Evolutionary conservation across 2,797 vertebrate genomes (phyloP).

Genomic region (Falco biarmicus): DNA sequence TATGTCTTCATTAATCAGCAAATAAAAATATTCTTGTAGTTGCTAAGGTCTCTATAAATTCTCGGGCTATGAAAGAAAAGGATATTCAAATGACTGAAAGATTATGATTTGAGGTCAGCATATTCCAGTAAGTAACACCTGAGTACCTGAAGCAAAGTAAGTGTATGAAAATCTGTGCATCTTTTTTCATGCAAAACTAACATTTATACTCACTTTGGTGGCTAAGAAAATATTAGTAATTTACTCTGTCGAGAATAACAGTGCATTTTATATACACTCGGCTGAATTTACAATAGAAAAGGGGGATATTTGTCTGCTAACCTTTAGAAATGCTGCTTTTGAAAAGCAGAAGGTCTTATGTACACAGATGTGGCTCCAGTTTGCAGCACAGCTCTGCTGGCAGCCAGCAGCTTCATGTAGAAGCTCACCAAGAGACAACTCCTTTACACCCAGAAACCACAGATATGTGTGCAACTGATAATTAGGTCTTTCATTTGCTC

Average conservation of each 20-base stretch:
- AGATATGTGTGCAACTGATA: not conserved
- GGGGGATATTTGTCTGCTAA: not conserved
- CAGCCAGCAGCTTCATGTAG: not conserved
- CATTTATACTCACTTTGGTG: not conserved
- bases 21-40: not conserved
- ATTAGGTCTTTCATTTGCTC: not conserved
- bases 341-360: not conserved
- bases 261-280: not conserved
- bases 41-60: not conserved
- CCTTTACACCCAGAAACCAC: not conserved
- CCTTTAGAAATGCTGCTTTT: not conserved
- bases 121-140: not conserved
- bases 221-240: not conserved
- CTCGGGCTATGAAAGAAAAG: not conserved
- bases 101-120: not conserved
- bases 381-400: not conserved
- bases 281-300: not conserved
- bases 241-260: not conserved
- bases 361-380: not conserved
- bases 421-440: not conserved
- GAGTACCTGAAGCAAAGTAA: not conserved
- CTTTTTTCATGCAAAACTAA: not conserved
- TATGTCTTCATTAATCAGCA: not conserved
- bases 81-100: not conserved
- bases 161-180: fast-evolving